Evolutionary conservation across 2,888 invertebrate genomes (phyloP), one percentile per base, ranked within the genome.

Genomic region (Nowickia ferox): DNA sequence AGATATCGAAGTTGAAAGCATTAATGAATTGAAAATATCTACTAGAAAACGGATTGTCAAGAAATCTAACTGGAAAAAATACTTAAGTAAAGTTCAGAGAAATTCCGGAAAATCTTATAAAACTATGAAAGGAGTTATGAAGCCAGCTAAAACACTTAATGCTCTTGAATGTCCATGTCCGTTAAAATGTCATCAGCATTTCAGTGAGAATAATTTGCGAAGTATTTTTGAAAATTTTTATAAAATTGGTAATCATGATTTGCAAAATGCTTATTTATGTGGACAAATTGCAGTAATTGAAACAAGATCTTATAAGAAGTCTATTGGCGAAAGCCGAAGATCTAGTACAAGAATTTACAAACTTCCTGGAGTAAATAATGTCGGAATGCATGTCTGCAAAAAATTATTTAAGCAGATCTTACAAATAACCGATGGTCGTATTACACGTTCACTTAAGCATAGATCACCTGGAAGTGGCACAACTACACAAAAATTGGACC

Each of bases 341-440:
- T 63, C 75, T 51, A 76, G 69, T 72, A 71, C 79, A 65, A 71
- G 83, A 83, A 59, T 80, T 68, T 83, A 83, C 83, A 86, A 79
- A 76, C 59, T 86, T 78, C 65, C 80, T 63, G 59, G 79, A 69
- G 57, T 59, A 68, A 75, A 72, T 38, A 38, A 63, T 63, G 63
- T 63, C 61, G 40, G 61, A 61, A 61, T 61, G 40, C 61, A 57
- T 57, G 38, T 57, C 13, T 57, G 30, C 30, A 57, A 57, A 57
- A 57, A 10, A 71, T 77, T 38, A 48, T 22, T 66, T 66, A 46
- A 66, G 66, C 66, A 46, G 46, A 66, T 66, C 66, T 66, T 66
- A 48, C 48, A 66, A 66, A 66, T 66, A 66, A 30, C 66, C 66
- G 22, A 66, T 66, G 66, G 66, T 77, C 63, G 63, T 53, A 68